These are phyloP conservation scores for Cyphomyrus plagiostoma DNA, from an alignment of 2,113 vertebrate species.

Conservation along the genomic window DNA sequence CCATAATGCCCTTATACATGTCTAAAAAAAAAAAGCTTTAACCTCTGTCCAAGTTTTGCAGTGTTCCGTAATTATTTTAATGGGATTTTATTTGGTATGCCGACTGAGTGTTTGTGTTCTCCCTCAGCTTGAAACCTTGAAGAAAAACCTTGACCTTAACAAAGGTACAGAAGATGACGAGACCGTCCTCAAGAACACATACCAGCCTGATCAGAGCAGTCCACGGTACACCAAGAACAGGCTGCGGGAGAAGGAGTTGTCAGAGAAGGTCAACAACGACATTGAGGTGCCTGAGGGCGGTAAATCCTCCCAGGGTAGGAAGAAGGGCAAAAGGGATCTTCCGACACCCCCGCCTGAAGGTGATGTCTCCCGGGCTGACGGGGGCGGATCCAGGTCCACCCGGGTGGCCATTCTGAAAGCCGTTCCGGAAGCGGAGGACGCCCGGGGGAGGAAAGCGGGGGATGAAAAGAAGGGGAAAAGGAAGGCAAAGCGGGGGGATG, in stretches of 20 bases:
- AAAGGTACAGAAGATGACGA: conserved; percentile 66
- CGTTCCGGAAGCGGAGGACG: conserved; percentile 42
- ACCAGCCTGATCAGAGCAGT: conserved; percentile 62
- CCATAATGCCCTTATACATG: not conserved
- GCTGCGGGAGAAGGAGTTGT: conserved; percentile 52
- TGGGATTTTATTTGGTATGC: not conserved
- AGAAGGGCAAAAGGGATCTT: conserved; percentile 58
- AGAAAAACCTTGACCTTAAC: conserved; percentile 62
- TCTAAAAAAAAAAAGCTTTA: not conserved
- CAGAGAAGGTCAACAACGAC: conserved; percentile 64
- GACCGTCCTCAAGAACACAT: conserved; percentile 62
- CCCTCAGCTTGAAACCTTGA: conserved; percentile 73
- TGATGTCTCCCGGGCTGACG: conserved; percentile 36
- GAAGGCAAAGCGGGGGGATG: conserved; percentile 51
- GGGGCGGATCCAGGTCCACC: conserved; percentile 36
- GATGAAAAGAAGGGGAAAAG: conserved; percentile 46
- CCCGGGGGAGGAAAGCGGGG: conserved; percentile 42
- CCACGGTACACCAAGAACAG: conserved; percentile 69
- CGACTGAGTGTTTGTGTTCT: conserved; percentile 13
- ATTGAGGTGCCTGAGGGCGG: conserved; percentile 43
- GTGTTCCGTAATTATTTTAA: conserved; percentile 7
- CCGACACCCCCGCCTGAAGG: conserved; percentile 42
- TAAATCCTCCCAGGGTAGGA: conserved; percentile 47
- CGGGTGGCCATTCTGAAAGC: conserved; percentile 36
- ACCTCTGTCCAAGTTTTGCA: not conserved